phyloP scores from a whole-genome alignment of 2,113 vertebrate species.

The Glaucidium brasilianum region DNA sequence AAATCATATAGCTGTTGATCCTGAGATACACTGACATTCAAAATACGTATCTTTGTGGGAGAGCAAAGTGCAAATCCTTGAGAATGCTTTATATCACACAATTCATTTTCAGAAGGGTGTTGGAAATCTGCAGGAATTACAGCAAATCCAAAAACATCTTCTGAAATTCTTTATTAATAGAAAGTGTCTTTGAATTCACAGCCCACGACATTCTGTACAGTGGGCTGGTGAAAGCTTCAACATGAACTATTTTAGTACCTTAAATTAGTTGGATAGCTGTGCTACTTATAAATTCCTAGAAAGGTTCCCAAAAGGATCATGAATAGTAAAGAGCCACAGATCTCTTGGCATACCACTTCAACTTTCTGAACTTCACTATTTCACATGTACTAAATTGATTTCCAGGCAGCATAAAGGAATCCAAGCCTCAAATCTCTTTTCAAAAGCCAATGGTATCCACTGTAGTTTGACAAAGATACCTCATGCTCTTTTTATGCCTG shows the following conservation, averaged over 20 bases:
- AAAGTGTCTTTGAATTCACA: background rate
- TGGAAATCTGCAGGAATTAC: conserved; percentile 41
- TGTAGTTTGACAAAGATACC: conserved; percentile 13
- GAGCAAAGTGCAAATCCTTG: background rate
- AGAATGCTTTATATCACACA: conserved; percentile 1
- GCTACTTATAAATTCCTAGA: conserved; percentile 56
- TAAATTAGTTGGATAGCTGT: background rate
- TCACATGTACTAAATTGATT: conserved; percentile 19
- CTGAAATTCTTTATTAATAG: background rate
- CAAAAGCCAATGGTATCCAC: background rate
- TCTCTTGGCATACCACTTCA: conserved; percentile 25
- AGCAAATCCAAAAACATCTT: conserved; percentile 11
- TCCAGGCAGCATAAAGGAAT: conserved; percentile 24
- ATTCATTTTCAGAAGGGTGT: background rate
- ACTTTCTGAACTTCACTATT: background rate
- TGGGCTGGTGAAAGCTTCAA: conserved; percentile 8
- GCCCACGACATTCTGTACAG: background rate
- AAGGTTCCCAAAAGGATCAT: conserved; percentile 54
- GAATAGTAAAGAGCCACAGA: conserved; percentile 40
- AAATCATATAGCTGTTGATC: background rate
- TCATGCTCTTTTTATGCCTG: background rate
- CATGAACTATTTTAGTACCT: conserved; percentile 4
- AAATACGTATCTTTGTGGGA: background rate
- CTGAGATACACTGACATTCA: background rate
- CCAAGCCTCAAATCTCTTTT: conserved; percentile 19